Percentiles rank a stretch among this genome's conserved stretches.
Conservation (phyloP, 2,797 vertebrate genomes). For the Danio kyathit region DNA sequence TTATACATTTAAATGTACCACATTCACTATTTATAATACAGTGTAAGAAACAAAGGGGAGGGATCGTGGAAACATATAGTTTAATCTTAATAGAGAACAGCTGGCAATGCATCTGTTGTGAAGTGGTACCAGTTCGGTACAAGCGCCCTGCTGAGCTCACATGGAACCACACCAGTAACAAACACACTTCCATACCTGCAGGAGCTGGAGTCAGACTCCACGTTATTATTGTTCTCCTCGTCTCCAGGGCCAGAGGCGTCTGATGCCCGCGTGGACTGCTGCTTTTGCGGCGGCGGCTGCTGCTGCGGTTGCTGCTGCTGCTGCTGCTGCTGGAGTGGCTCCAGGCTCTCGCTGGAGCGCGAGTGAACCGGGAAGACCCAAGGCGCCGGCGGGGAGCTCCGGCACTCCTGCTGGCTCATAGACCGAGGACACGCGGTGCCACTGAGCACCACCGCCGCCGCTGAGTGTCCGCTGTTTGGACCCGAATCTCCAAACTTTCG, state of each 20-base stretch:
- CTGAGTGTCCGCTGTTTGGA: conserved; percentile 78
- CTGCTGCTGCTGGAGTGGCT: conserved; percentile 72
- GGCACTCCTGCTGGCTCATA: conserved; percentile 90
- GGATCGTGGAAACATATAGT: conserved; percentile 14
- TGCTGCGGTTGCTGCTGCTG: conserved; percentile 68
- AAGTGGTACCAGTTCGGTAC: conserved; percentile 36
- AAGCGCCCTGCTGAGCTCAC: conserved; percentile 15
- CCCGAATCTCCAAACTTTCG: conserved; percentile 89
- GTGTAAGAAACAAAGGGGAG: conserved; percentile 3
- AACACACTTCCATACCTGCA: conserved; percentile 85
- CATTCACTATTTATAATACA: not conserved
- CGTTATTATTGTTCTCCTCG: conserved; percentile 84
- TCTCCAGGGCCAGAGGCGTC: conserved; percentile 73
- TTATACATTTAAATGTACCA: not conserved
- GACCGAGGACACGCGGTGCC: conserved; percentile 79
- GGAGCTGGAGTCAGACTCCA: conserved; percentile 91
- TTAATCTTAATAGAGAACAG: conserved; percentile 42
- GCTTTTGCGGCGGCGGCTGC: conserved; percentile 68
- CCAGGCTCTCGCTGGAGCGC: conserved; percentile 79
- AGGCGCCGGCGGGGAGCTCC: conserved; percentile 84
- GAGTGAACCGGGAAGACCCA: conserved; percentile 87
- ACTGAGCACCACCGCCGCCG: conserved; percentile 79
- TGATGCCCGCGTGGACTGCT: conserved; percentile 50
- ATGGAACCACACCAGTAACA: conserved; percentile 12
- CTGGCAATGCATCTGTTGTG: conserved; percentile 49